phyloP scores from a whole-genome alignment of 2,113 vertebrate genomes.

The Sapajus apella region DNA sequence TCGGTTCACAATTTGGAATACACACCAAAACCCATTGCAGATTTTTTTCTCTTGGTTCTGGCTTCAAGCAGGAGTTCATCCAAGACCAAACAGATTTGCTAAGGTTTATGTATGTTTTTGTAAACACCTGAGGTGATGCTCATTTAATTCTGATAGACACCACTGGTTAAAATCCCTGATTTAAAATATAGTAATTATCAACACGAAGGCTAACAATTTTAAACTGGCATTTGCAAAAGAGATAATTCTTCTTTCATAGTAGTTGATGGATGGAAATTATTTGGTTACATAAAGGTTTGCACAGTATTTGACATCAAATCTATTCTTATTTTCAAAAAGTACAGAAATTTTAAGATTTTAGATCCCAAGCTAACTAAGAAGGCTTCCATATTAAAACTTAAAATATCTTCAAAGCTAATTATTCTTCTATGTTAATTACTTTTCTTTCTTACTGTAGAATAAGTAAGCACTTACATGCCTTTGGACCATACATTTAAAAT shows the following conservation, averaged over 20 bases:
- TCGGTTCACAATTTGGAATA: not conserved
- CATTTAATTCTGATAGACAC: not conserved
- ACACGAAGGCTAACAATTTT: constrained; percentile 1
- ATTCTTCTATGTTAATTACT: not conserved
- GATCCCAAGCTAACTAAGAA: not conserved
- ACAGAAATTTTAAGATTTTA: not conserved
- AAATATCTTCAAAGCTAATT: constrained; percentile 20
- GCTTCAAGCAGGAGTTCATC: not conserved
- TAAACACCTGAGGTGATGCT: not conserved
- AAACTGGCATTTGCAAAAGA: not conserved
- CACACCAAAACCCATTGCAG: not conserved
- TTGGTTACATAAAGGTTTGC: not conserved
- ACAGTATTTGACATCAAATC: not conserved
- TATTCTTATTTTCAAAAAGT: not conserved
- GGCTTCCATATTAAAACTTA: not conserved
- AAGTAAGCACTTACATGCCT: not conserved
- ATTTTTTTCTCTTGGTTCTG: not conserved
- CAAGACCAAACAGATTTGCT: not conserved
- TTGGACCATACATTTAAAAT: not conserved
- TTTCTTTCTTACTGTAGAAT: not conserved
- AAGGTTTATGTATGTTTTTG: not conserved
- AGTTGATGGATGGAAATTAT: not conserved
- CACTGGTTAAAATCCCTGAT: not conserved
- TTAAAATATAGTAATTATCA: not conserved
- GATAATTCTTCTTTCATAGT: not conserved